A percentile compares a stretch with the other conserved stretches of the same genome.
These are phyloP conservation scores for Cactoblastis cactorum DNA, from an alignment of 2,888 invertebrate genomes.

Conservation along the genomic window DNA sequence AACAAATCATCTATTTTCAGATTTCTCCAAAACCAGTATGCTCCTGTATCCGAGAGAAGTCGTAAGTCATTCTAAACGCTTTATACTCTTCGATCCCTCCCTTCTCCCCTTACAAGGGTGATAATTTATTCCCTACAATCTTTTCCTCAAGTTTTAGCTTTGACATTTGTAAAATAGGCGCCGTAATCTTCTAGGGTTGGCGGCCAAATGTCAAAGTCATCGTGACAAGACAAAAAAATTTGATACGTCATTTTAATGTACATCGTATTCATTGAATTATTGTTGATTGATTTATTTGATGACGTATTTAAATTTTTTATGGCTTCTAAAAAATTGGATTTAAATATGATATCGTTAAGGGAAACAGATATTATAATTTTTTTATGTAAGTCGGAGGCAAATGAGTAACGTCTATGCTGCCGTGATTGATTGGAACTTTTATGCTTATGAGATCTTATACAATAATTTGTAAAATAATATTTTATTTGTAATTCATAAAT, in stretches of 20 bases:
- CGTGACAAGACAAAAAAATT: neutral
- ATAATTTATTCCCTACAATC: slow-evolving; percentile 39
- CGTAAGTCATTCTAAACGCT: slow-evolving; percentile 21
- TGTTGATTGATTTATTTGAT: neutral
- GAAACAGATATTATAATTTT: no score
- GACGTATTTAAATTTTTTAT: neutral
- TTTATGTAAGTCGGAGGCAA: no score
- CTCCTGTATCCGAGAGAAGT: slow-evolving; percentile 9
- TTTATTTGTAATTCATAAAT: no score
- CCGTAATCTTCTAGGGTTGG: slow-evolving; percentile 32
- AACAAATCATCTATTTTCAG: neutral
- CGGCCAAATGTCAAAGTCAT: neutral
- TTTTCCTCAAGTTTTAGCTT: slow-evolving; percentile 38
- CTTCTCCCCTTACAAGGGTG: slow-evolving; percentile 23
- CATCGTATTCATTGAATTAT: neutral
- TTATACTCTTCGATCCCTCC: slow-evolving; percentile 18
- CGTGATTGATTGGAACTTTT: no score
- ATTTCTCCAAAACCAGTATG: slow-evolving; percentile 7
- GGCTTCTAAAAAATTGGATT: no score
- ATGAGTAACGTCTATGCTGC: no score
- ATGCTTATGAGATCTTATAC: no score
- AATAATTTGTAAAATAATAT: no score
- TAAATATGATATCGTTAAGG: no score
- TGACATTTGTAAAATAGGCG: slow-evolving; percentile 63
- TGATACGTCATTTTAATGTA: neutral